phyloP scores from a whole-genome alignment of 2,113 vertebrate species.

The Siniperca chuatsi region DNA sequence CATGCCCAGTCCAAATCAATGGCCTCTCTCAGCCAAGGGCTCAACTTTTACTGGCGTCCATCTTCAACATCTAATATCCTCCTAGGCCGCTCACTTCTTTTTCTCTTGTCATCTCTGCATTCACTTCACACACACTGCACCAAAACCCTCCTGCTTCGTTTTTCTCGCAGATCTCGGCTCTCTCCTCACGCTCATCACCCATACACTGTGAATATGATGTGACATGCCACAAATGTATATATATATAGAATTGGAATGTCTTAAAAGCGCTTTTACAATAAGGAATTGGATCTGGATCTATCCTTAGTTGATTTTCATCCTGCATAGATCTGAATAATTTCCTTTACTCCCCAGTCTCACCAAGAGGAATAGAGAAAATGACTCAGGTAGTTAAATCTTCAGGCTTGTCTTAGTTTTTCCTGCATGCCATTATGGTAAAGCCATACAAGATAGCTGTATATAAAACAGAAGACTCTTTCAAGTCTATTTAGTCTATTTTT shows the following conservation, averaged over 20 bases:
- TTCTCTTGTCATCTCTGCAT: constrained; percentile 47
- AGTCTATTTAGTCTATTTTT: constrained; percentile 84
- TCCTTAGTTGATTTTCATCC: constrained; percentile 36
- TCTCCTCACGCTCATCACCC: constrained; percentile 50
- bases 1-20: constrained; percentile 43
- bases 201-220: constrained; percentile 74
- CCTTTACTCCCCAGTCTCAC: constrained; percentile 51
- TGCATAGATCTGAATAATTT: constrained; percentile 68
- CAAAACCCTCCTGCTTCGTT: constrained; percentile 48
- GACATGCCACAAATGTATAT: constrained; percentile 61
- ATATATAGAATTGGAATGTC: constrained; percentile 52
- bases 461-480: constrained; percentile 78
- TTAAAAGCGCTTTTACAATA: constrained; percentile 45
- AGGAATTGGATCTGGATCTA: constrained; percentile 36
- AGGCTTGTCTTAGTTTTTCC: constrained; percentile 82
- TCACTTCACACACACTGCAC: constrained; percentile 59
- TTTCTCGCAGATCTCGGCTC: constrained; percentile 42
- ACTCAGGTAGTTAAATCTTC: constrained; percentile 86
- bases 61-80: constrained; percentile 45
- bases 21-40: constrained; percentile 50
- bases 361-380: constrained; percentile 73
- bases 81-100: constrained; percentile 22
- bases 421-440: constrained; percentile 84
- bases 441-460: constrained; percentile 80
- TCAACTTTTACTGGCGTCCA: constrained; percentile 46